Conservation (phyloP, 2,888 invertebrate species). For the Vanessa cardui region DNA sequence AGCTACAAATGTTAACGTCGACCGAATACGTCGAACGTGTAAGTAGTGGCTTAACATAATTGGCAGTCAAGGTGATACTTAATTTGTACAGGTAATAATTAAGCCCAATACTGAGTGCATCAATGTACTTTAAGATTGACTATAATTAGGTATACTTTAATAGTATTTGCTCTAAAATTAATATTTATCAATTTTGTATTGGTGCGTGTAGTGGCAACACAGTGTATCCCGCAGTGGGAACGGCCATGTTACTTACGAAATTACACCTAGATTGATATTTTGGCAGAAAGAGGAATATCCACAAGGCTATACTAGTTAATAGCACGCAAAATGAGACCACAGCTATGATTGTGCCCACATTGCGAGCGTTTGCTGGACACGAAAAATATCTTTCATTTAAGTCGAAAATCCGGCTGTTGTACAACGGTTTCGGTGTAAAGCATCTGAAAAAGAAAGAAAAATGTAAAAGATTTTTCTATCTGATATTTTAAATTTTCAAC, state of each 20-base stretch:
- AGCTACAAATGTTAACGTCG: too few species aligned
- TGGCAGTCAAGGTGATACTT: too few species aligned
- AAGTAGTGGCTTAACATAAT: too few species aligned
- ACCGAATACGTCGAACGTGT: too few species aligned
- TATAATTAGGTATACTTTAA: too few species aligned
- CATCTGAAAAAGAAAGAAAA: constrained; percentile 69
- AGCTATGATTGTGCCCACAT: constrained; percentile 53
- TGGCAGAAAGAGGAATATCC: constrained; percentile 66
- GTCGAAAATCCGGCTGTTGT: constrained; percentile 71
- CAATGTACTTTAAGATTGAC: too few species aligned
- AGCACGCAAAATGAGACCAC: constrained; percentile 53
- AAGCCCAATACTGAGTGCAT: too few species aligned
- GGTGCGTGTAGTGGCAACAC: constrained; percentile 52
- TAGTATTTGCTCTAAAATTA: not conserved
- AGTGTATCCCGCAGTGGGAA: constrained; percentile 55
- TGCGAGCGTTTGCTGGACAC: constrained; percentile 54
- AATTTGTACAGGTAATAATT: too few species aligned
- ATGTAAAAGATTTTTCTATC: not conserved
- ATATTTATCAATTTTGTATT: constrained; percentile 28
- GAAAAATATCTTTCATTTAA: constrained; percentile 68
- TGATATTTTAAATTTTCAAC: not conserved
- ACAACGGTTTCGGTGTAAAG: constrained; percentile 62
- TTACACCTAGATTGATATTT: constrained; percentile 50
- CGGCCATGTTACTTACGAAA: constrained; percentile 47
- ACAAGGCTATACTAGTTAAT: constrained; percentile 57